Conservation (phyloP, 2,888 invertebrate genomes). For the Spatulosminthurus flaviceps region DNA sequence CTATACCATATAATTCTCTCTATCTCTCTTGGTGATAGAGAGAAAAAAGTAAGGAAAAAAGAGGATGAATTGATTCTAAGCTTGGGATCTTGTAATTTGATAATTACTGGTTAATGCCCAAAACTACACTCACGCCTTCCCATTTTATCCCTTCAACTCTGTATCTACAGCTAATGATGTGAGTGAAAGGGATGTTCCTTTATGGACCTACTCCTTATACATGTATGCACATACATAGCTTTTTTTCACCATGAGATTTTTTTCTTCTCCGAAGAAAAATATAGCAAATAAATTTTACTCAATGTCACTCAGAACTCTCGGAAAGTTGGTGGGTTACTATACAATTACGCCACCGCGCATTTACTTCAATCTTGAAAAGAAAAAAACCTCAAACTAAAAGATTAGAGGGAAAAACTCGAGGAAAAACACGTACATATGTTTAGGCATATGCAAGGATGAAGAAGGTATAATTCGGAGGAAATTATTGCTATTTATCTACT, state of each 20-base stretch:
- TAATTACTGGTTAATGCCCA: slow-evolving; percentile 16
- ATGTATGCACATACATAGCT: too few relatives aligned
- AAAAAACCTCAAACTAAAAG: too few relatives aligned
- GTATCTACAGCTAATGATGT: neutral
- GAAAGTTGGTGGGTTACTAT: neutral
- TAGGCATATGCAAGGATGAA: too few relatives aligned
- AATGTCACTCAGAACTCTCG: neutral
- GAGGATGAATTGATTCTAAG: slow-evolving; percentile 20
- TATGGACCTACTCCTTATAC: neutral
- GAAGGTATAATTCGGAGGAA: too few relatives aligned
- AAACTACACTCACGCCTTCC: neutral
- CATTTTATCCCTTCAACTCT: too few relatives aligned
- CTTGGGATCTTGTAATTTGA: neutral
- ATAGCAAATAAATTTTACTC: neutral
- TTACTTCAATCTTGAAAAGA: too few relatives aligned
- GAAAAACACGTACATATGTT: too few relatives aligned
- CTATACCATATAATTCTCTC: too few relatives aligned
- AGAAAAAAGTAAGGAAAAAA: neutral
- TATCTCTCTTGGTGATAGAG: neutral
- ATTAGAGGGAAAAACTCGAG: too few relatives aligned
- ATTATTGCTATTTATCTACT: too few relatives aligned
- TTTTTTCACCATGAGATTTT: too few relatives aligned
- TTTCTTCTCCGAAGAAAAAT: neutral
- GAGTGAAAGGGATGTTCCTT: neutral
- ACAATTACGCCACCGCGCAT: too few relatives aligned